Conservation (phyloP, 2,113 vertebrate genomes). For the Otocyon megalotis region DNA sequence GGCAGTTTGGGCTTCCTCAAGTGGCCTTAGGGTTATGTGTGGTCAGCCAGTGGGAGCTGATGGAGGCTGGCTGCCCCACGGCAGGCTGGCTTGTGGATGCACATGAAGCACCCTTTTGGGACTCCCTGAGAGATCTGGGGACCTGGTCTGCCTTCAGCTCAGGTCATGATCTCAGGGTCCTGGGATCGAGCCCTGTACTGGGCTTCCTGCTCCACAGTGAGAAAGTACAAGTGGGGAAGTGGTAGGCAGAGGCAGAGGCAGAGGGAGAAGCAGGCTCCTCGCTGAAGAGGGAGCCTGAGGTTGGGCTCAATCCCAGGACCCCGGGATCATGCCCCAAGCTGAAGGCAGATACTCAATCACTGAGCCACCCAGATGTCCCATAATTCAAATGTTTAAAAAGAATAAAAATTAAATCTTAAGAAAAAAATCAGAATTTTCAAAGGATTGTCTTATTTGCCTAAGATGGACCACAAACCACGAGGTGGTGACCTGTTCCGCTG, state of each 20-base stretch:
- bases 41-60: neutral
- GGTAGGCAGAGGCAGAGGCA: too few relatives aligned
- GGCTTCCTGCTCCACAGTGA: neutral
- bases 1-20: neutral
- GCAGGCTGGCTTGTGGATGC: neutral
- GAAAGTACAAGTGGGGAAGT: too few relatives aligned
- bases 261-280: too few relatives aligned
- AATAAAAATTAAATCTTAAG: neutral
- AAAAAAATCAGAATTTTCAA: conserved; percentile 5
- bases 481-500: neutral
- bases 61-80: neutral
- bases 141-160: neutral
- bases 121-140: neutral
- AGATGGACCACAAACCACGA: neutral
- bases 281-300: too few relatives aligned
- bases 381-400: neutral
- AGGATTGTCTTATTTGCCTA: neutral
- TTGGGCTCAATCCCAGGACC: too few relatives aligned
- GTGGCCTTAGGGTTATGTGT: neutral
- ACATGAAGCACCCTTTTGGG: neutral
- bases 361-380: too few relatives aligned
- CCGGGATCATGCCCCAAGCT: too few relatives aligned
- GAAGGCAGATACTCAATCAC: too few relatives aligned
- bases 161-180: neutral
- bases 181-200: neutral